Base-by-base conservation (phyloP, 1,140 invertebrate species). In the Asobara japonica region DNA sequence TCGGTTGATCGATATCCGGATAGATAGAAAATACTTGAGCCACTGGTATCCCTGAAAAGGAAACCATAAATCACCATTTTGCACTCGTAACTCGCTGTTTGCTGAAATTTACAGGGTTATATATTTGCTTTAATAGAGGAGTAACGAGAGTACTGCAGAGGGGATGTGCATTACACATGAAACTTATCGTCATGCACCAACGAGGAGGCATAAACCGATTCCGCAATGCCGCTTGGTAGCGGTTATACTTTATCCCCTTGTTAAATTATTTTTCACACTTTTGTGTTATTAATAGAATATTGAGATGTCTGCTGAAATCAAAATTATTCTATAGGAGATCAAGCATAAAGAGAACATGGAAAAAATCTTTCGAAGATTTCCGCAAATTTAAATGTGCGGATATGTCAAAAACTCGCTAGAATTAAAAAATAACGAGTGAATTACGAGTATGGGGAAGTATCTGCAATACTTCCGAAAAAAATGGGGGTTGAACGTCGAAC, bases 61-160 rank as follows among this genome's bases (percentile, higher is more conserved):
- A 73, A 73, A 73, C 48, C 66, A 45, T 73, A 73, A 73, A 73
- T 73, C 64, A 73, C 56, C 13, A 18, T 36, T 48, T 62, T 16
- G 61, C 64, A 66, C 56, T 67, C 71, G 65, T 67, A 61, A 61
- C 65, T 65, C 56, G 22, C 22, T 29, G 29, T 36, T 31, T 25
- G 56, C 62, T 64, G 68, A 73, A 73, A 73, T 73, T 73, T 73
- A 73, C 72, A 27, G 65, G 66, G 66, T 73, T 69, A 73, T 73
- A 73, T 73, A 73, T 73, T 73, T 73, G 61, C 66, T 73, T 73
- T 73, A 73, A 73, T 73, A 61, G 72, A 73, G 38, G 72, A 69
- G 66, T 69, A 73, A 73, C 72, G 72, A 69, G 66, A 68, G 48
- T 16, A 51, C 27, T 16, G 7, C n/a, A n/a, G 62, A n/a, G 11